Evolutionary conservation across 2,888 invertebrate species (phyloP).

Genomic region (Tubulanus polymorphus): DNA sequence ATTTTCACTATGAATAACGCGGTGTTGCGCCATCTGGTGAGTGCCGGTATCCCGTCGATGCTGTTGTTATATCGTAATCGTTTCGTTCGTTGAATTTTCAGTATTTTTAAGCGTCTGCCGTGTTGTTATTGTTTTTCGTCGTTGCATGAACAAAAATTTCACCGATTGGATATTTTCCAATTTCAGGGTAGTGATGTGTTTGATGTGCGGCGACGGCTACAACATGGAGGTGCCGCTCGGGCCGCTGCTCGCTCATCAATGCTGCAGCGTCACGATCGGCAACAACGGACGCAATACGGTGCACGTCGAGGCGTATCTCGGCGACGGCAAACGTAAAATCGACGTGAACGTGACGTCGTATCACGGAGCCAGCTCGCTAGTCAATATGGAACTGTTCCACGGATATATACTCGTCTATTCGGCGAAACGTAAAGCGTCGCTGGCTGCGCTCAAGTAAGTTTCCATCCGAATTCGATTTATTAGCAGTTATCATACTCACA

Average conservation of each 20-base stretch:
- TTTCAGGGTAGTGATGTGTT: slow-evolving; percentile 68
- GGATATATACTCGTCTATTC: slow-evolving; percentile 94
- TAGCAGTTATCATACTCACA: background rate
- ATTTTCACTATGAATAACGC: too few species aligned
- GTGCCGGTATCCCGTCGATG: too few species aligned
- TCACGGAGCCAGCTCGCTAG: slow-evolving; percentile 86
- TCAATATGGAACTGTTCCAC: slow-evolving; percentile 81
- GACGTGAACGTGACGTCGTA: slow-evolving; percentile 86
- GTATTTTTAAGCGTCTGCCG: too few species aligned
- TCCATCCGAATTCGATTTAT: background rate
- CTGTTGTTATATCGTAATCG: too few species aligned
- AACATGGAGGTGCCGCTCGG: slow-evolving; percentile 84
- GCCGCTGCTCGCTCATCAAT: slow-evolving; percentile 81
- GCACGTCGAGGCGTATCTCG: slow-evolving; percentile 86
- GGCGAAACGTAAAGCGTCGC: slow-evolving; percentile 87
- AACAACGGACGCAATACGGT: slow-evolving; percentile 74
- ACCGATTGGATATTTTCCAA: too few species aligned
- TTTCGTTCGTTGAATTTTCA: too few species aligned
- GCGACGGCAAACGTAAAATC: slow-evolving; percentile 73
- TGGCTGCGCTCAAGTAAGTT: slow-evolving; percentile 76
- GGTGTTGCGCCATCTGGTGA: too few species aligned
- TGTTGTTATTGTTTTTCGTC: too few species aligned
- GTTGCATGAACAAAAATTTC: too few species aligned
- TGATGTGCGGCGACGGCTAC: slow-evolving; percentile 94
- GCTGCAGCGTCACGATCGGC: slow-evolving; percentile 78